These are phyloP conservation scores for Aradophagus sp. DNA, from an alignment of 1,140 invertebrate species.

Conservation along the genomic window DNA sequence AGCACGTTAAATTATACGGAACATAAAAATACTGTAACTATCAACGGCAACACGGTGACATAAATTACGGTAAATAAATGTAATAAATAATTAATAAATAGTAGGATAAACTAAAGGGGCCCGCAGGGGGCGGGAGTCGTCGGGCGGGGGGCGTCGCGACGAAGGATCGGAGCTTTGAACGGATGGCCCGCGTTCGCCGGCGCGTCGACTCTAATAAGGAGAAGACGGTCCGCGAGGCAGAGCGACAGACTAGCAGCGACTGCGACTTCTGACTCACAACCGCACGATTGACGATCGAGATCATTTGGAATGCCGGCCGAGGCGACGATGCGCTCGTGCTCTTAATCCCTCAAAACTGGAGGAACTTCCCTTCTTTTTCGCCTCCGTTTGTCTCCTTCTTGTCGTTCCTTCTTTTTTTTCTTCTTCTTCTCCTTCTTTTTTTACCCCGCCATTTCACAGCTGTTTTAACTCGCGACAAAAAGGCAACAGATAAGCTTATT, in stretches of 20 bases:
- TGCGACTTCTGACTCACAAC: constrained; percentile 45
- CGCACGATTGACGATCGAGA: constrained; percentile 49
- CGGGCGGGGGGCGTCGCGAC: too few relatives aligned
- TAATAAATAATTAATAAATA: constrained; percentile 25
- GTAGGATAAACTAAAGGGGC: constrained; percentile 10
- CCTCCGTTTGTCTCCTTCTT: background rate
- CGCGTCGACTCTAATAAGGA: constrained; percentile 40
- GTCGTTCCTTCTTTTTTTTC: background rate
- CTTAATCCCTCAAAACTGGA: constrained; percentile 45
- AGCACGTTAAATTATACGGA: too few relatives aligned
- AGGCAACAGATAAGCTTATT: constrained; percentile 19
- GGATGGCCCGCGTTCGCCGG: constrained; percentile 21
- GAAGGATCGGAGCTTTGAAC: constrained; percentile 17
- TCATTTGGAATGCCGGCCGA: constrained; percentile 37
- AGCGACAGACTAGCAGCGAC: constrained; percentile 43
- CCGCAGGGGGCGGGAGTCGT: background rate
- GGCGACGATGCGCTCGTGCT: constrained; percentile 28
- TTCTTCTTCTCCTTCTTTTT: background rate
- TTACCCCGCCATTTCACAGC: constrained; percentile 32
- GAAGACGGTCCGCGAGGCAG: constrained; percentile 47
- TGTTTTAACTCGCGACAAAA: constrained; percentile 26
- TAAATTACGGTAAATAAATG: too few relatives aligned
- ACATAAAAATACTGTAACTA: too few relatives aligned
- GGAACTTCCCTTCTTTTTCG: constrained; percentile 16
- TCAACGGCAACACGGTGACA: too few relatives aligned